Evolutionary conservation across 2,113 vertebrate species (phyloP).

Genomic region (Polyodon spathula): DNA sequence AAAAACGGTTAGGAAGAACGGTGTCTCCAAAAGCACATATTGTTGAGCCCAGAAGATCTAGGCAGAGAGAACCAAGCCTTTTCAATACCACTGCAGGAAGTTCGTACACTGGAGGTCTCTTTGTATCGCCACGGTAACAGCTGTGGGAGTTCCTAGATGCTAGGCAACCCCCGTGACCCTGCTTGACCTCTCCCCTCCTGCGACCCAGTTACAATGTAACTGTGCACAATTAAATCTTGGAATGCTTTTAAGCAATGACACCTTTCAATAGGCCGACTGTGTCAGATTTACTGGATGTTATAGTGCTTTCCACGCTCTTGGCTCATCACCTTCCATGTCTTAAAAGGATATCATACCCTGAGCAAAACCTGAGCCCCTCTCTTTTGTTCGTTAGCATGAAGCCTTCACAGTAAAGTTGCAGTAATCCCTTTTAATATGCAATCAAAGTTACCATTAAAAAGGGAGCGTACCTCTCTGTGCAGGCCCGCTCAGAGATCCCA

Average conservation of each 20-base stretch:
- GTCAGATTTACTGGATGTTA: constrained; percentile 27
- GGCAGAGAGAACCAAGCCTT: constrained; percentile 33
- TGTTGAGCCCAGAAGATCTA: constrained; percentile 13
- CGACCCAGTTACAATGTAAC: constrained; percentile 65
- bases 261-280: constrained; percentile 37
- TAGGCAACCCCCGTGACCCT: constrained; percentile 71
- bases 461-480: not conserved
- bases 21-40: no score
- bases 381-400: constrained; percentile 22
- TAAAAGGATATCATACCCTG: constrained; percentile 21
- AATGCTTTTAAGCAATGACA: constrained; percentile 68
- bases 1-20: no score
- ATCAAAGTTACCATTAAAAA: constrained; percentile 12
- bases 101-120: constrained; percentile 54
- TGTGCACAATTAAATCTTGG: constrained; percentile 46
- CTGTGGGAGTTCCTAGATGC: constrained; percentile 58
- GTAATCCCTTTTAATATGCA: constrained; percentile 10
- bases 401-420: constrained; percentile 12
- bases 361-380: constrained; percentile 4
- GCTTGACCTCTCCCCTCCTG: constrained; percentile 67
- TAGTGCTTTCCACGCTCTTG: constrained; percentile 16
- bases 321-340: constrained; percentile 15
- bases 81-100: constrained; percentile 62
- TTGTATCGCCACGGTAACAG: constrained; percentile 60
- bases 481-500: not conserved